These are phyloP conservation scores for Sebastes iracundus DNA, from an alignment of 2,797 vertebrate genomes.

Conservation along the genomic window DNA sequence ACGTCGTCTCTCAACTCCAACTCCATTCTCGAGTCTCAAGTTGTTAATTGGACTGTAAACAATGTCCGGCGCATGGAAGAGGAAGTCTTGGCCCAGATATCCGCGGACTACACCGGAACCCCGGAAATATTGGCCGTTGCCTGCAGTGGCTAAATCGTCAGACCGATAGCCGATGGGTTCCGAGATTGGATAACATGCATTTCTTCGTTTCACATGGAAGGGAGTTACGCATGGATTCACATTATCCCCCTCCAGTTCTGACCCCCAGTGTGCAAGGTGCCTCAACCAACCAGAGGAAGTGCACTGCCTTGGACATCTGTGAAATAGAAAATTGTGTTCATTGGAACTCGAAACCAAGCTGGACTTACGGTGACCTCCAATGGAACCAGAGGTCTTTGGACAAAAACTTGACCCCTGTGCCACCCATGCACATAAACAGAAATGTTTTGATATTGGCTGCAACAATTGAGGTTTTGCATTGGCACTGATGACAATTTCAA, in stretches of 20 bases:
- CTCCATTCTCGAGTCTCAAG: neutral
- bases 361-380: neutral
- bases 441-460: neutral
- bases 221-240: neutral
- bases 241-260: neutral
- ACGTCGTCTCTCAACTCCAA: neutral
- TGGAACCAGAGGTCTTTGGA: neutral
- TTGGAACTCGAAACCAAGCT: neutral
- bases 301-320: neutral
- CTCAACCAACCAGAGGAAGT: neutral
- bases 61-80: neutral
- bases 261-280: neutral
- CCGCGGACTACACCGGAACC: too few relatives aligned
- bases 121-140: neutral
- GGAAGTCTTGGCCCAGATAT: neutral
- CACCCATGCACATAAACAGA: neutral
- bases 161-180: neutral
- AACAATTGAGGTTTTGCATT: neutral
- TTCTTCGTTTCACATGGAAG: neutral
- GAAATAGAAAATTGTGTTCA: neutral
- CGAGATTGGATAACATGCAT: neutral
- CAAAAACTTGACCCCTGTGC: neutral
- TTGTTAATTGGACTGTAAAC: neutral
- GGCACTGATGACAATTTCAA: neutral
- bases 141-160: neutral